Conservation (phyloP, 2,113 vertebrate species). For the Ptyas mucosa region DNA sequence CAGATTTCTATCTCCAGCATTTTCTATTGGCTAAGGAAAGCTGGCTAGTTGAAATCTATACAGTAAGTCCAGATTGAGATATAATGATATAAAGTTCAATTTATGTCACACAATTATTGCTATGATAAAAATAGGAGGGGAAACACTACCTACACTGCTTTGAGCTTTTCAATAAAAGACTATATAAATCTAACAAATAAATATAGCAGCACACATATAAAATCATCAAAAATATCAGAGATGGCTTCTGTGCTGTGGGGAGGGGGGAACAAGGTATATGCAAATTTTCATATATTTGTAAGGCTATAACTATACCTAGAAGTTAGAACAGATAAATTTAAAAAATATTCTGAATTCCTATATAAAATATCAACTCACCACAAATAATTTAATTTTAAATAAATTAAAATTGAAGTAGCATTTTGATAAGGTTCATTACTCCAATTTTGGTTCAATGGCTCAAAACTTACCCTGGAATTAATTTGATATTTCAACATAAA, state of each 20-base stretch:
- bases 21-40: neutral
- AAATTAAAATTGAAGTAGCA: neutral
- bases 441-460: neutral
- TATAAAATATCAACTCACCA: slow-evolving; percentile 7
- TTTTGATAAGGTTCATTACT: neutral
- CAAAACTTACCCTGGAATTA: neutral
- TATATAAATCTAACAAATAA: neutral
- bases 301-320: neutral
- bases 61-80: neutral
- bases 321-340: neutral
- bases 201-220: neutral
- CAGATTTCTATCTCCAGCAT: neutral
- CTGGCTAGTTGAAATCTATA: neutral
- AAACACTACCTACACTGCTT: neutral
- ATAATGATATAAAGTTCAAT: neutral
- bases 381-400: no score
- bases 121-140: neutral
- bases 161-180: neutral
- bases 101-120: neutral
- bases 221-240: neutral
- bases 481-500: neutral
- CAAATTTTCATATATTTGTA: neutral
- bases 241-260: neutral
- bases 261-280: neutral
- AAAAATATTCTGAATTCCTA: slow-evolving; percentile 23